phyloP scores from a whole-genome alignment of 92 coral and sea anemone genomes.

The Heteractis magnifica region DNA sequence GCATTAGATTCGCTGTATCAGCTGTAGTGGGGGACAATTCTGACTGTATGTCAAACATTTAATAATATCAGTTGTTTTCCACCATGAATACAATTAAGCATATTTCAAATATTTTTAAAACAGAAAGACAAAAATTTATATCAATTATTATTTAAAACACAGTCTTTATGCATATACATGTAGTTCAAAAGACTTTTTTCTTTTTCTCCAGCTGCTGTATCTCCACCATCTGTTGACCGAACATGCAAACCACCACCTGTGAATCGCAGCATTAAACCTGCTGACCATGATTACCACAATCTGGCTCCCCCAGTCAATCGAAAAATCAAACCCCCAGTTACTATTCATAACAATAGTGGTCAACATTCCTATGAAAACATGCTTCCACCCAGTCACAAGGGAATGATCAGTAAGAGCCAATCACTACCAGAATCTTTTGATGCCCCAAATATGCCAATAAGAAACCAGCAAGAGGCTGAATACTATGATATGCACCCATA shows the following conservation, averaged over 20 bases:
- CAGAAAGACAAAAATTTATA: too few species aligned
- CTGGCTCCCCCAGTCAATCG: conserved; percentile 76
- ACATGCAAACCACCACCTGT: conserved; percentile 75
- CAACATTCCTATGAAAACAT: conserved; percentile 55
- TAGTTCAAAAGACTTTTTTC: neutral
- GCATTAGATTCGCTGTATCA: too few species aligned
- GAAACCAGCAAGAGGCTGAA: conserved; percentile 27
- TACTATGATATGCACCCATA: conserved; percentile 71
- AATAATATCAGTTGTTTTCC: too few species aligned
- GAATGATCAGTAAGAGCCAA: conserved; percentile 19
- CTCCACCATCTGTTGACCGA: conserved; percentile 56
- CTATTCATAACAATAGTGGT: neutral
- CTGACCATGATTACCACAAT: conserved; percentile 63
- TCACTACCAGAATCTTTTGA: conserved; percentile 29
- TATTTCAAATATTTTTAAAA: too few species aligned
- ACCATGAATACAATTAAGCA: too few species aligned
- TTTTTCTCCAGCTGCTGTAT: conserved; percentile 8
- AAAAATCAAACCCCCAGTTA: conserved; percentile 34
- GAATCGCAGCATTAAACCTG: conserved; percentile 62
- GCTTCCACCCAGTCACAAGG: conserved; percentile 11
- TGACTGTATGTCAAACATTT: too few species aligned
- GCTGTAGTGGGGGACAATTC: too few species aligned
- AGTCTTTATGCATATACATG: neutral
- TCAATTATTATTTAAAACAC: too few species aligned
- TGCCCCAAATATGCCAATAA: neutral